Conservation (phyloP, 2,797 vertebrate species). For the Danio jaintianensis region DNA sequence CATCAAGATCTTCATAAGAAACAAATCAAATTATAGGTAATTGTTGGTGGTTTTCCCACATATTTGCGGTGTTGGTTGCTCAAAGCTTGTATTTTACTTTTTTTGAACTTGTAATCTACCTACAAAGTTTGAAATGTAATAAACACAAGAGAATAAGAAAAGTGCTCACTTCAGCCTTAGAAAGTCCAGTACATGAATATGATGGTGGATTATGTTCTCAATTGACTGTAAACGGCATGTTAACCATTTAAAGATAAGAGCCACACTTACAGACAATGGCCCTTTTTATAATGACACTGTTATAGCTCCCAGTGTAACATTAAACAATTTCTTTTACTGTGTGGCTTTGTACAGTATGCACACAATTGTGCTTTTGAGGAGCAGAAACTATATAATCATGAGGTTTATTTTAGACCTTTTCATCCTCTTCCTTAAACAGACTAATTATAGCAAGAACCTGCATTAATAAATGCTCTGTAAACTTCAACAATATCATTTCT, state of each 20-base stretch:
- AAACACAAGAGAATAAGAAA: neutral
- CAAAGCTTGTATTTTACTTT: too few species aligned
- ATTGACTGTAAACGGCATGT: slow-evolving; percentile 38
- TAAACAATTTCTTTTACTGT: slow-evolving; percentile 35
- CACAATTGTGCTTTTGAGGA: slow-evolving; percentile 9
- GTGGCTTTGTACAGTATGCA: slow-evolving; percentile 5
- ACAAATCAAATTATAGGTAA: too few species aligned
- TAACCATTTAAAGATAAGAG: slow-evolving; percentile 26
- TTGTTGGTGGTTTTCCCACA: too few species aligned
- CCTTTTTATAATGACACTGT: slow-evolving; percentile 18
- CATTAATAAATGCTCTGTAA: neutral
- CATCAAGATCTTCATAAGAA: too few species aligned
- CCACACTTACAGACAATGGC: slow-evolving; percentile 34
- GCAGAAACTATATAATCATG: slow-evolving; percentile 36
- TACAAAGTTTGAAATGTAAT: too few species aligned
- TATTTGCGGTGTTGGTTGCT: too few species aligned
- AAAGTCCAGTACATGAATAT: slow-evolving; percentile 1
- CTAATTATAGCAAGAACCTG: slow-evolving; percentile 36
- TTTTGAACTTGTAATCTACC: too few species aligned
- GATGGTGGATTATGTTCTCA: slow-evolving; percentile 35
- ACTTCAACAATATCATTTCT: slow-evolving; percentile 10
- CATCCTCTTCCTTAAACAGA: slow-evolving; percentile 18
- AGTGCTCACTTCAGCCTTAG: slow-evolving; percentile 1
- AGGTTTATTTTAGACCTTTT: slow-evolving; percentile 42
- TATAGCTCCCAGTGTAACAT: slow-evolving; percentile 42